phyloP scores from a whole-genome alignment of 1,140 invertebrate genomes.

The Cardiocondyla obscurior region DNA sequence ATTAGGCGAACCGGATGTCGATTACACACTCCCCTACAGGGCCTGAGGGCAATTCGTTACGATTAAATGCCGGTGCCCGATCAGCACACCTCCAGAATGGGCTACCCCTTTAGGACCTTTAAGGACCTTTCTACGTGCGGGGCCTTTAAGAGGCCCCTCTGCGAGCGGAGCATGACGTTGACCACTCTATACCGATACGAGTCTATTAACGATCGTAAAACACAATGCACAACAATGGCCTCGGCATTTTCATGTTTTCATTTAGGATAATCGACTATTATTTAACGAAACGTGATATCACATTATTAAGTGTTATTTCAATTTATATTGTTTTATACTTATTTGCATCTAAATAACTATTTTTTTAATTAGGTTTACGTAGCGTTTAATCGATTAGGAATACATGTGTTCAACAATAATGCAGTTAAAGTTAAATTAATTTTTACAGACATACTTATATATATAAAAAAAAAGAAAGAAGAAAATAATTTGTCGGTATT shows the following conservation, averaged over 20 bases:
- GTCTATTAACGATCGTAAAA: slow-evolving; percentile 43
- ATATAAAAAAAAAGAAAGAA: neutral
- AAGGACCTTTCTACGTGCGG: slow-evolving; percentile 49
- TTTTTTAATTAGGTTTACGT: neutral
- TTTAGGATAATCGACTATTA: slow-evolving; percentile 8
- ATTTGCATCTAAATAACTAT: neutral
- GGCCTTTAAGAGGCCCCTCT: slow-evolving; percentile 7
- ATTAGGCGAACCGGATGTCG: slow-evolving; percentile 77
- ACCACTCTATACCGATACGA: slow-evolving; percentile 58
- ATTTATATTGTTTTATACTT: slow-evolving; percentile 10
- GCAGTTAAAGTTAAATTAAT: neutral
- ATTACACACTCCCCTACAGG: slow-evolving; percentile 73
- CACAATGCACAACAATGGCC: slow-evolving; percentile 7
- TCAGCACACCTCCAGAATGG: slow-evolving; percentile 46
- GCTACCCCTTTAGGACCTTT: slow-evolving; percentile 48
- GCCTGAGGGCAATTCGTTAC: slow-evolving; percentile 69
- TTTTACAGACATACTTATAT: neutral
- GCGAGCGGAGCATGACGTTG: slow-evolving; percentile 46
- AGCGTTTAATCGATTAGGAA: neutral
- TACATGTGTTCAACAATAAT: neutral
- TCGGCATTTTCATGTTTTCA: slow-evolving; percentile 13
- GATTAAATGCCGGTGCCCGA: slow-evolving; percentile 67
- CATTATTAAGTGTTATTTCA: neutral
- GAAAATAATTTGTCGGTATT: neutral
- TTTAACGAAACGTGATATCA: neutral